Evolutionary conservation across 2,113 vertebrate species (phyloP).

Genomic region (Barnardius zonarius): DNA sequence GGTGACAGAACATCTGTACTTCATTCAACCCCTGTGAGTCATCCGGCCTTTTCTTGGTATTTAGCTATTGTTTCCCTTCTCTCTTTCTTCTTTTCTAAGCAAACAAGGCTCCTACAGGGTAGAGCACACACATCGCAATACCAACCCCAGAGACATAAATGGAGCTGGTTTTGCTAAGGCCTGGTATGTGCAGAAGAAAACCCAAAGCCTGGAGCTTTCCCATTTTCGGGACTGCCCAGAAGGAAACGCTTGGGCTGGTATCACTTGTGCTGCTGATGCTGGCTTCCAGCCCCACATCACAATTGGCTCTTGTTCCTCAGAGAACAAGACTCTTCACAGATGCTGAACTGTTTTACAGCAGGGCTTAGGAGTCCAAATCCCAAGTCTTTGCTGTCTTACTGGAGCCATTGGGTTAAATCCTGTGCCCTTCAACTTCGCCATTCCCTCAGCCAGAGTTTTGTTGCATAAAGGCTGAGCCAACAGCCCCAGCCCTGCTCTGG

Average conservation of each 20-base stretch:
- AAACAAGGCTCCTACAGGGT: neutral
- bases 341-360: neutral
- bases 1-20: slow-evolving; percentile 14
- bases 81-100: neutral
- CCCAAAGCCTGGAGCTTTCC: neutral
- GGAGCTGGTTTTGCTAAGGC: neutral
- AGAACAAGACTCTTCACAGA: neutral
- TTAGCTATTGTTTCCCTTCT: slow-evolving; percentile 2
- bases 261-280: neutral
- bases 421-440: neutral
- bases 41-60: neutral
- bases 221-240: neutral
- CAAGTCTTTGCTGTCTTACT: neutral
- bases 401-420: neutral
- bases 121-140: neutral
- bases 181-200: neutral
- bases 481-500: neutral
- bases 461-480: neutral
- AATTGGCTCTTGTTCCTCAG: neutral
- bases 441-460: neutral
- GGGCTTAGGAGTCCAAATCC: neutral
- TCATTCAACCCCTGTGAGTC: neutral
- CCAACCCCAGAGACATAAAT: neutral
- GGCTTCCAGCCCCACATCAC: neutral
- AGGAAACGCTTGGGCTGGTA: neutral